Evolutionary conservation across 2,797 vertebrate genomes (phyloP), one percentile per base, ranked within the genome.

Genomic region (Ctenopoma multispine): DNA sequence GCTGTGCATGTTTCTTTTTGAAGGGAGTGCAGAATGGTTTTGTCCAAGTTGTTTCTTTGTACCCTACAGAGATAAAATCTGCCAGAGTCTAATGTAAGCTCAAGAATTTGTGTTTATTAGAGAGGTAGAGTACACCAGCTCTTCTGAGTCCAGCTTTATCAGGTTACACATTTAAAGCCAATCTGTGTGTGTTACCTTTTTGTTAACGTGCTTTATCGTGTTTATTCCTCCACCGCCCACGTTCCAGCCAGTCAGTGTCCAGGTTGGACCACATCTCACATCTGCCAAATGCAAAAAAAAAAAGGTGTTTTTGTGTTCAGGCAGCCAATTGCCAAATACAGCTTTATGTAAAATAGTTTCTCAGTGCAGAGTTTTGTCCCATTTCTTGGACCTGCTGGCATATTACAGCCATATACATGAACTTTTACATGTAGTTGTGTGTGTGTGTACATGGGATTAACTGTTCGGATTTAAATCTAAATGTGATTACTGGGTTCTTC

Each of bases 301-400:
- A 36, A 40, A 34, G 17, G 29, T 57, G 27, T 72, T 69, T 70
- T 73, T 27, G 36, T 70, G 54, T 59, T 77, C 43, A 60, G 70
- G 27, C 49, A 60, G 31, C 49, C 60, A 46, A 80, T 78, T 71
- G 60, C 47, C 3, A 44, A 56, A 79, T 62, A 14, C 63, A 71
- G 59, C 44, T 69, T 68, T 44, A 46, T 85, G 69, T 57, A 40
- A 77, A 86, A 40, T 46, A 58, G 44, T 75, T 65, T 58, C 23
- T 61, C 27, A 4, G n/a, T 57, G 57, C 66, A 41, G 40, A 49
- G 48, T 24, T 24, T 24, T 23, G 43, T 51, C 10, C 48, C 14
- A 4, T 57, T 65, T 61, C 49, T 63, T 9, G 8, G 49, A 40
- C 18, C 13, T 48, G 23, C 41, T 5, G 72, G 34, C n/a, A 49